Evolutionary conservation across 2,888 invertebrate species (phyloP), one percentile per base, ranked within the genome.

Genomic region (Sclerodermus sp.): DNA sequence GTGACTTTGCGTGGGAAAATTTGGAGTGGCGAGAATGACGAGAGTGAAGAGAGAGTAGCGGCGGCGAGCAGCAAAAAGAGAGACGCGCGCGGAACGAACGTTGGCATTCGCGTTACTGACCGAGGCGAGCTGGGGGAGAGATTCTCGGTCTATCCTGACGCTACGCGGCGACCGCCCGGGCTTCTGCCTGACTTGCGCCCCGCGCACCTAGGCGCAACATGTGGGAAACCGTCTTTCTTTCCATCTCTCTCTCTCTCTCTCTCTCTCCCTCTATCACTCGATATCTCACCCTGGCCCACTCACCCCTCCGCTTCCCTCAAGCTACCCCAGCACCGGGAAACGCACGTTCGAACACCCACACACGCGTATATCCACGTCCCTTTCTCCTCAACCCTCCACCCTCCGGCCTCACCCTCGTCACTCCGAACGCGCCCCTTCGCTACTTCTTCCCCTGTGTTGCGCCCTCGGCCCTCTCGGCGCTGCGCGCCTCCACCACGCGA

Each of bases 131-230:
- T 58, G 51, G 60, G 67, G 67, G 67, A 58, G 60, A 58, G 62
- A 62, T 60, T 51, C 57, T 60, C 50, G 57, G 58, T 63, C 66
- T 71, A 61, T 72, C 67, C 67, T 69, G n/a, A 12, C 34, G 12
- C 34, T 34, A 34, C 34, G n/a, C 13, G n/a, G n/a, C 34, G 71
- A 67, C 71, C 72, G 76, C 76, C 76, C 76, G 76, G 76, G 74
- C 73, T 70, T 48, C 49, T 51, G 50, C 67, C 71, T 68, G 74
- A 74, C 76, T 74, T 75, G 76, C 76, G 76, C 76, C 68, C 69
- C 70, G 67, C 68, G 70, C 51, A 66, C 60, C 70, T 60, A 73
- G 64, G 73, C 76, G 76, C 76, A 76, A 76, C 76, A 76, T 76
- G 76, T 76, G 76, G 76, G 65, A 74, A 71, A 65, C 59, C 66